phyloP scores from a whole-genome alignment of 2,113 vertebrate species.

The Lota lota region DNA sequence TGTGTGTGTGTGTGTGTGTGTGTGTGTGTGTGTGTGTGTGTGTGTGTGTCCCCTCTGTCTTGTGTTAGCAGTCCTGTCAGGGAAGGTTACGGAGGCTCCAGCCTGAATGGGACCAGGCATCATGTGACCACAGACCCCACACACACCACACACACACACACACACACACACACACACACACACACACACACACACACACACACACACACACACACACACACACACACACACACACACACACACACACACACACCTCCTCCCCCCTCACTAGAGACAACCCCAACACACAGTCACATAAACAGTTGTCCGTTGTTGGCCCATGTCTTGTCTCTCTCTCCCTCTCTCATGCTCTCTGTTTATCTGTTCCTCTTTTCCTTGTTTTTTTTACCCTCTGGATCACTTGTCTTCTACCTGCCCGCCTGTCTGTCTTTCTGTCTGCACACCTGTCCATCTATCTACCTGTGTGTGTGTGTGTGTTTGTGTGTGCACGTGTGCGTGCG shows the following conservation, averaged over 20 bases:
- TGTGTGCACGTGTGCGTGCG: too few relatives aligned
- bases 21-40: too few relatives aligned
- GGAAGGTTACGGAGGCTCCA: conserved; percentile 6
- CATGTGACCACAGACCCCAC: conserved; percentile 32
- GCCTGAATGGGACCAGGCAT: conserved; percentile 26
- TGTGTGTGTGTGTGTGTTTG: not conserved
- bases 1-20: too few relatives aligned
- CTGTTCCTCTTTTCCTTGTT: not conserved
- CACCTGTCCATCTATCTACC: too few relatives aligned
- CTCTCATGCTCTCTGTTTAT: conserved; percentile 20
- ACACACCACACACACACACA: not conserved
- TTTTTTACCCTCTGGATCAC: not conserved
- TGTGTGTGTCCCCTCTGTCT: not conserved
- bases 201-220: conserved; percentile 19
- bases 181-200: not conserved
- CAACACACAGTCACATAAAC: conserved; percentile 36
- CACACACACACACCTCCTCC: too few relatives aligned
- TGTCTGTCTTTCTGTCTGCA: not conserved
- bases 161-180: too few relatives aligned
- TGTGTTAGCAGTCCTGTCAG: conserved; percentile 16
- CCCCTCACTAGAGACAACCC: conserved; percentile 27
- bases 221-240: too few relatives aligned
- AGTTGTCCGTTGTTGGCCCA: conserved; percentile 31
- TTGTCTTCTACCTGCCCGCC: conserved; percentile 2
- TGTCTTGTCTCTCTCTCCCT: not conserved